These are phyloP conservation scores for Eupithecia subfuscata DNA, from an alignment of 2,888 invertebrate genomes.

Conservation along the genomic window DNA sequence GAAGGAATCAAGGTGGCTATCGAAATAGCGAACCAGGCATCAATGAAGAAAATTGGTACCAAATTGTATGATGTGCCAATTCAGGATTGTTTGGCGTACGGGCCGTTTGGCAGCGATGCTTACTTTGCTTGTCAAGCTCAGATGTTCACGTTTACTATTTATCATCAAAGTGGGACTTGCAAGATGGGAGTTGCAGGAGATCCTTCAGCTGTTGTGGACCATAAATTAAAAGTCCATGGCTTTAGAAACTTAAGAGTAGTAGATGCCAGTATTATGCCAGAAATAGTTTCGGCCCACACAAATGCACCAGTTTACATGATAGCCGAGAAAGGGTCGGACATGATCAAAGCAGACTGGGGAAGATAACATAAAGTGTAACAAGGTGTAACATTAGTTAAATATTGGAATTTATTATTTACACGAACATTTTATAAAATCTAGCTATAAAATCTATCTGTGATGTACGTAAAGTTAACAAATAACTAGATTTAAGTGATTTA, in stretches of 20 bases:
- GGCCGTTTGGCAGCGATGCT: conserved; percentile 85
- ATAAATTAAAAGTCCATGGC: conserved; percentile 86
- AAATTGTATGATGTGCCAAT: conserved; percentile 85
- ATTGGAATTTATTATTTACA: not conserved
- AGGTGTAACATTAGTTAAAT: conserved; percentile 3
- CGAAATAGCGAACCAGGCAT: conserved; percentile 83
- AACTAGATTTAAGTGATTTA: not conserved
- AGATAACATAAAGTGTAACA: conserved; percentile 38
- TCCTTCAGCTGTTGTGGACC: conserved; percentile 86
- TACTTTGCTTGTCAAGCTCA: conserved; percentile 88
- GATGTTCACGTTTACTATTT: conserved; percentile 87
- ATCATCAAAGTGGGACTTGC: conserved; percentile 87
- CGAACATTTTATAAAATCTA: conserved; percentile 5
- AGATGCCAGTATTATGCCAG: conserved; percentile 92
- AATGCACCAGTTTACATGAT: conserved; percentile 92
- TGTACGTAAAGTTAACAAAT: conserved; percentile 36
- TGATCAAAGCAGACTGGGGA: conserved; percentile 85
- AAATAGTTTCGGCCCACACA: conserved; percentile 90
- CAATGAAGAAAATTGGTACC: conserved; percentile 84
- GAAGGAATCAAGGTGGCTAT: conserved; percentile 86
- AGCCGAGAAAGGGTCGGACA: conserved; percentile 90
- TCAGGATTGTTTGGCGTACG: conserved; percentile 82
- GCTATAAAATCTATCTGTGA: conserved; percentile 50
- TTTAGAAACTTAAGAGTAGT: conserved; percentile 88
- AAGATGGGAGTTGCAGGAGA: conserved; percentile 86